A percentile compares a stretch with the other conserved stretches of the same genome.
These are phyloP conservation scores for Dolichoris vasculosae DNA, from an alignment of 1,140 invertebrate species.

Conservation along the genomic window DNA sequence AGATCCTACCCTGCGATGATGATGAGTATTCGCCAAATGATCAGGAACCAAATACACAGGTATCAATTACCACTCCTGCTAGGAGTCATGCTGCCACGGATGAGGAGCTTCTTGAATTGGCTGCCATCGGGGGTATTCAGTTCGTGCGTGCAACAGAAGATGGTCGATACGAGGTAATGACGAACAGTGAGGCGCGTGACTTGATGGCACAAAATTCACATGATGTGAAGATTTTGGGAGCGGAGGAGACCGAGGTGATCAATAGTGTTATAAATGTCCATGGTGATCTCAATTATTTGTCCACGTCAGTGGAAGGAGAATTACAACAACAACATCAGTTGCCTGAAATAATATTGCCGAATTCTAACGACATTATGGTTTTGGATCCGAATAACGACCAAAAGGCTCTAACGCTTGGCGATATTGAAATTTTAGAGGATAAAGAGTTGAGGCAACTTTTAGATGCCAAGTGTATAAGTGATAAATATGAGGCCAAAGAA, in stretches of 20 bases:
- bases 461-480: slow-evolving; percentile 64
- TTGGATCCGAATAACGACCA: slow-evolving; percentile 63
- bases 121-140: slow-evolving; percentile 72
- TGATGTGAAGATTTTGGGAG: slow-evolving; percentile 70
- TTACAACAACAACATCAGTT: slow-evolving; percentile 48
- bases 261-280: slow-evolving; percentile 62
- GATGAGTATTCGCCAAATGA: slow-evolving; percentile 23
- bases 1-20: slow-evolving; percentile 21
- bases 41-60: background rate
- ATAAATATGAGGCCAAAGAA: slow-evolving; percentile 56
- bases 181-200: slow-evolving; percentile 71
- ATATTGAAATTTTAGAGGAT: slow-evolving; percentile 67
- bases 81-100: slow-evolving; percentile 61
- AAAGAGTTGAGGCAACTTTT: slow-evolving; percentile 65
- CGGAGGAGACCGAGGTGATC: slow-evolving; percentile 67
- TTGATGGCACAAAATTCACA: slow-evolving; percentile 73
- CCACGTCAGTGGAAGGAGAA: background rate
- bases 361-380: slow-evolving; percentile 66
- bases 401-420: slow-evolving; percentile 59
- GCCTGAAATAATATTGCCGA: slow-evolving; percentile 56
- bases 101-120: slow-evolving; percentile 71
- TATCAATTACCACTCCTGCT: background rate
- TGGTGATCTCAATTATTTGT: slow-evolving; percentile 16
- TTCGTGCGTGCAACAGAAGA: slow-evolving; percentile 73
- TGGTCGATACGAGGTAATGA: slow-evolving; percentile 73